Percentiles rank a stretch among this genome's conserved stretches.
Evolutionary conservation across 2,888 invertebrate species (phyloP).

Genomic region (Xylota sylvarum): DNA sequence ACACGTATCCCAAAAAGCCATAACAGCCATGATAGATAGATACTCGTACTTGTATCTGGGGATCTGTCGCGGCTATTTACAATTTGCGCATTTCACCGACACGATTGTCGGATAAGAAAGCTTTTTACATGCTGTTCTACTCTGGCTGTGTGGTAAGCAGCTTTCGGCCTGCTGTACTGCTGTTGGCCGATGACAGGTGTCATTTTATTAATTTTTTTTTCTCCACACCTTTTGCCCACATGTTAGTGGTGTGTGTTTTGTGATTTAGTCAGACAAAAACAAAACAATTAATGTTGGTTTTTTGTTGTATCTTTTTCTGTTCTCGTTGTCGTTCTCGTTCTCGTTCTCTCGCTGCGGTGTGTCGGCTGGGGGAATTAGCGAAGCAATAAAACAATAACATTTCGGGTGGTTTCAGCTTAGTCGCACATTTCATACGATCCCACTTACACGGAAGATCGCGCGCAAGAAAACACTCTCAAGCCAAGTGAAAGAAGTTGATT

Average conservation of each 20-base stretch:
- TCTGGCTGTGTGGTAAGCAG: constrained; percentile 10
- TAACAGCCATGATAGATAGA: constrained; percentile 54
- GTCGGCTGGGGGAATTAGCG: constrained; percentile 21
- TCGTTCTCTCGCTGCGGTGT: constrained; percentile 37
- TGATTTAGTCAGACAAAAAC: constrained; percentile 39
- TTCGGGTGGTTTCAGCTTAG: constrained; percentile 68
- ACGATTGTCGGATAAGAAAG: constrained; percentile 46
- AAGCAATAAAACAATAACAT: constrained; percentile 73
- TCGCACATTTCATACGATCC: constrained; percentile 66
- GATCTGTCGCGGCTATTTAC: constrained; percentile 50
- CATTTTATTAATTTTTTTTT: constrained; percentile 43
- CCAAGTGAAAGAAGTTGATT: constrained; percentile 73
- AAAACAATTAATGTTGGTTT: constrained; percentile 44
- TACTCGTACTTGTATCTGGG: constrained; percentile 30
- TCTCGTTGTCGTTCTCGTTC: constrained; percentile 54
- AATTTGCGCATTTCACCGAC: constrained; percentile 69
- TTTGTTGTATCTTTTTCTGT: constrained; percentile 30
- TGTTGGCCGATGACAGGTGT: constrained; percentile 65
- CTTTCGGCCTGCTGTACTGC: constrained; percentile 9
- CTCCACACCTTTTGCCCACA: constrained; percentile 34
- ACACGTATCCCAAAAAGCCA: constrained; percentile 68
- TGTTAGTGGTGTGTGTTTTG: background rate
- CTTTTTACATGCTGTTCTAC: constrained; percentile 9
- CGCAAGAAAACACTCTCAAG: constrained; percentile 46
- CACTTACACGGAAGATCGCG: constrained; percentile 72